Evolutionary conservation across 1,140 invertebrate genomes (phyloP).

Genomic region (Idris sp.): DNA sequence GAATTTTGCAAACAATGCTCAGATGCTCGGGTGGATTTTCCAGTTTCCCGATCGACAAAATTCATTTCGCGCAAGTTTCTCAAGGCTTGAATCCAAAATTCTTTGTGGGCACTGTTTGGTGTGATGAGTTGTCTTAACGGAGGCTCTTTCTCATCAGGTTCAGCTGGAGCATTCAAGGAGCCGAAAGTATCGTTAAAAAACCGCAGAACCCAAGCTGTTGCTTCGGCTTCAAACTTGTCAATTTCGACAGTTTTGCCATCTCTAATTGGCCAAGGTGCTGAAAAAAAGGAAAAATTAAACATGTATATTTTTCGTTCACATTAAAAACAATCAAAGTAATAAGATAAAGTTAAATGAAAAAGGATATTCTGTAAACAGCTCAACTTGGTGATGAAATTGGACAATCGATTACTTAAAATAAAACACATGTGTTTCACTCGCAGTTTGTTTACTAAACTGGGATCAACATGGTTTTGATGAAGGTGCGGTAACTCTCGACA

Average conservation of each 20-base stretch:
- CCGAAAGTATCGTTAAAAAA: constrained; percentile 8
- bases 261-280: neutral
- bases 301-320: too few relatives aligned
- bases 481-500: constrained; percentile 7
- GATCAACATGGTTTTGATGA: constrained; percentile 8
- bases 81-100: too few relatives aligned
- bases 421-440: constrained; percentile 22
- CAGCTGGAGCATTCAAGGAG: constrained; percentile 9
- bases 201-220: neutral
- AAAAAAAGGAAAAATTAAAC: neutral
- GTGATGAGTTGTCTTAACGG: neutral
- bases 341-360: neutral
- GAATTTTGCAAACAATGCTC: neutral
- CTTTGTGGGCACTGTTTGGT: too few relatives aligned
- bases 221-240: neutral
- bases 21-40: neutral
- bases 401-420: neutral
- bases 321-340: too few relatives aligned
- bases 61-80: too few relatives aligned
- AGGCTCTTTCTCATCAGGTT: neutral
- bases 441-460: constrained; percentile 17
- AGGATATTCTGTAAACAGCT: neutral
- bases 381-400: neutral
- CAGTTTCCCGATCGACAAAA: too few relatives aligned
- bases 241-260: neutral